Evolutionary conservation across 2,888 invertebrate species (phyloP).

Genomic region (Synanthedon andrenaeformis): DNA sequence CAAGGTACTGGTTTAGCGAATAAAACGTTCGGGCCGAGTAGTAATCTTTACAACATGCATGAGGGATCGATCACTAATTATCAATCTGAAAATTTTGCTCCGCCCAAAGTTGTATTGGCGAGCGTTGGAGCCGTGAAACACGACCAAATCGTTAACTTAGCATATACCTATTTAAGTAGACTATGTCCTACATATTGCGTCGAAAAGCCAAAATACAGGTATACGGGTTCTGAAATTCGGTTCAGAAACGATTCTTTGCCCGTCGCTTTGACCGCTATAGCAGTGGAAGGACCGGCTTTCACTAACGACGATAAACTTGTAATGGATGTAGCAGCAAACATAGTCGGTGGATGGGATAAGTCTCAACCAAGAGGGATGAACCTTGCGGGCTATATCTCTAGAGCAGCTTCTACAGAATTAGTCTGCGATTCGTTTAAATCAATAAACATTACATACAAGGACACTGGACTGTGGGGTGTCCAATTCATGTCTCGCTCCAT

Average conservation of each 20-base stretch:
- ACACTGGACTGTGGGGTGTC: slow-evolving; percentile 96
- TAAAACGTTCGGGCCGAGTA: slow-evolving; percentile 72
- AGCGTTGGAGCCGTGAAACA: slow-evolving; percentile 94
- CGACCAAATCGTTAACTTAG: slow-evolving; percentile 80
- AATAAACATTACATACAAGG: slow-evolving; percentile 97
- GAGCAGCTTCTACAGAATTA: slow-evolving; percentile 72
- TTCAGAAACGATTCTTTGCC: slow-evolving; percentile 91
- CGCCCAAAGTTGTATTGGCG: slow-evolving; percentile 90
- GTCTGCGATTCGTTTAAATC: slow-evolving; percentile 92
- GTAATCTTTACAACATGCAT: slow-evolving; percentile 73
- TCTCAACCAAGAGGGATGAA: slow-evolving; percentile 88
- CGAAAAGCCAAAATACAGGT: slow-evolving; percentile 71
- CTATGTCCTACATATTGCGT: slow-evolving; percentile 71
- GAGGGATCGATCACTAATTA: slow-evolving; percentile 80
- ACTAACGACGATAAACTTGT: slow-evolving; percentile 89
- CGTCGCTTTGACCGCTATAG: slow-evolving; percentile 88
- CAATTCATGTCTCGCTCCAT: slow-evolving; percentile 82
- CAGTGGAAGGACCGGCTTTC: slow-evolving; percentile 94
- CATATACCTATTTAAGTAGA: slow-evolving; percentile 76
- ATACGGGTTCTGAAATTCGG: slow-evolving; percentile 88
- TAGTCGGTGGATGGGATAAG: slow-evolving; percentile 91
- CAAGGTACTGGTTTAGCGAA: slow-evolving; percentile 52
- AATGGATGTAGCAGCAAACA: slow-evolving; percentile 91
- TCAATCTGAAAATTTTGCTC: slow-evolving; percentile 86
- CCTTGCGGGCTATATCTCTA: slow-evolving; percentile 84